A percentile compares a stretch with the other conserved stretches of the same genome.
These are phyloP conservation scores for Pachydiplax longipennis DNA, from an alignment of 2,888 invertebrate genomes.

Conservation along the genomic window DNA sequence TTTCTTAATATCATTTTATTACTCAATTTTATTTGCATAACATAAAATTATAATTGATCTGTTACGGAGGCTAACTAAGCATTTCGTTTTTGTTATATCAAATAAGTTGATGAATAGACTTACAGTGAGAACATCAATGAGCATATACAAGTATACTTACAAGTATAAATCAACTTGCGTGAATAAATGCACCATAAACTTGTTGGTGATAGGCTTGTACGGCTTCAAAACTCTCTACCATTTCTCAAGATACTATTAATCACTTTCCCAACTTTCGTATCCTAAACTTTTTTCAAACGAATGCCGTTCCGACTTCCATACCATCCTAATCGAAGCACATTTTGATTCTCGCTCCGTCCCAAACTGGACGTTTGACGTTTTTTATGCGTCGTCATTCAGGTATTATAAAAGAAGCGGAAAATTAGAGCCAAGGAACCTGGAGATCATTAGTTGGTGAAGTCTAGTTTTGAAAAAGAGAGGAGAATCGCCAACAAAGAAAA, in stretches of 20 bases:
- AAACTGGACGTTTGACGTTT: not conserved
- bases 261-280: not conserved
- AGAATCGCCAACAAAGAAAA: too few species aligned
- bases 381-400: not conserved
- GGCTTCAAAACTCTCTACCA: not conserved
- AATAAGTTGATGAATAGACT: too few species aligned
- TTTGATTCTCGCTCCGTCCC: not conserved
- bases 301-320: not conserved
- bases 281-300: not conserved
- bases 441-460: not conserved
- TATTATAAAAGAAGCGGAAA: not conserved
- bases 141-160: too few species aligned
- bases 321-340: not conserved
- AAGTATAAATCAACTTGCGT: too few species aligned
- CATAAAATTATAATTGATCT: too few species aligned
- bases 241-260: not conserved
- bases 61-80: too few species aligned
- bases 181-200: too few species aligned
- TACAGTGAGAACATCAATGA: too few species aligned
- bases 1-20: too few species aligned
- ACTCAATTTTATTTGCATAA: too few species aligned
- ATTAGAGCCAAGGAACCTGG: not conserved
- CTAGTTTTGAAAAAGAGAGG: too few species aligned
- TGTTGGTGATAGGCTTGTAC: not conserved
- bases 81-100: too few species aligned